Percentiles rank a stretch among this genome's conserved stretches.
These are phyloP conservation scores for Toxotes jaculatrix DNA, from an alignment of 2,113 vertebrate genomes.

Conservation along the genomic window DNA sequence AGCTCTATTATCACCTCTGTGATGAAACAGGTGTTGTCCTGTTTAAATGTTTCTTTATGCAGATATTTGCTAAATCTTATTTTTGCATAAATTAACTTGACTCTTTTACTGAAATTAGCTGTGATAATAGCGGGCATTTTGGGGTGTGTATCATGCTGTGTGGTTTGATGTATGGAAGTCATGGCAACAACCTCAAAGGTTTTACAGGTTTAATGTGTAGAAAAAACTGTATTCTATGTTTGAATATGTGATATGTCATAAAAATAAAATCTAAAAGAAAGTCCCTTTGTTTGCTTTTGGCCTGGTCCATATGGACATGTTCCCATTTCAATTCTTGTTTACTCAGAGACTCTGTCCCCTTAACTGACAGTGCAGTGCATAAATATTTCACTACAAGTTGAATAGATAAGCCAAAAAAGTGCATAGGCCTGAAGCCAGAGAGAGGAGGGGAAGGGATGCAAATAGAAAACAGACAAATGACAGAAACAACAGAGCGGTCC, in stretches of 20 bases:
- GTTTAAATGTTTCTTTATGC: not conserved
- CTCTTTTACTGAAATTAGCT: not conserved
- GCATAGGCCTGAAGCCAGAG: constrained; percentile 46
- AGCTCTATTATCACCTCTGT: not conserved
- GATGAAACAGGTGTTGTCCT: not conserved
- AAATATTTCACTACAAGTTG: constrained; percentile 73
- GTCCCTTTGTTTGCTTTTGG: constrained; percentile 28
- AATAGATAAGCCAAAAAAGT: constrained; percentile 56
- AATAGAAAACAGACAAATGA: constrained; percentile 78
- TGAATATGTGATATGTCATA: not conserved
- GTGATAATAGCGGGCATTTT: not conserved
- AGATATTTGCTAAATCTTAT: not conserved
- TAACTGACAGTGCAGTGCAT: constrained; percentile 53
- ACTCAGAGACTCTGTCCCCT: constrained; percentile 49
- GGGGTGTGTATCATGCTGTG: not conserved
- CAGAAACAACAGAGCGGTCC: constrained; percentile 68
- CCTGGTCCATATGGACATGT: constrained; percentile 32
- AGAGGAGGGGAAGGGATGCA: constrained; percentile 61
- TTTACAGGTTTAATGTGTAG: not conserved
- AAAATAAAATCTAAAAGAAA: constrained; percentile 4
- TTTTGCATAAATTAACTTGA: not conserved
- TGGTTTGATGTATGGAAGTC: not conserved
- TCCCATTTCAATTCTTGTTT: constrained; percentile 61
- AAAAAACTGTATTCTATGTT: not conserved
- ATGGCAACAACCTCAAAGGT: not conserved